Evolutionary conservation across 2,113 vertebrate genomes (phyloP).

Genomic region (Sakesphorus luctuosus): DNA sequence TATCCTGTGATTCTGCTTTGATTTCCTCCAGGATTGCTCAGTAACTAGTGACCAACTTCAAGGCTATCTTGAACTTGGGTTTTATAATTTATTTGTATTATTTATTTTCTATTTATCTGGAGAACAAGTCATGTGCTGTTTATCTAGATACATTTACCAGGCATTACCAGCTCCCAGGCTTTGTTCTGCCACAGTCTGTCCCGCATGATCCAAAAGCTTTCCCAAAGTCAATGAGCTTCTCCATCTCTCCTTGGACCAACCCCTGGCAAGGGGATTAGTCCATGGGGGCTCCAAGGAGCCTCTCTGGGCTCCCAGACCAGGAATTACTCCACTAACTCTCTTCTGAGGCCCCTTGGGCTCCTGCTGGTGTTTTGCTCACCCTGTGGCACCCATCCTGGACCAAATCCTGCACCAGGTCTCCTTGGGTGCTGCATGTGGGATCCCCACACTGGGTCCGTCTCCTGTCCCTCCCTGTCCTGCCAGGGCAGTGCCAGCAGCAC

Average conservation of each 20-base stretch:
- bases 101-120: neutral
- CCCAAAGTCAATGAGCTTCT: neutral
- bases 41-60: neutral
- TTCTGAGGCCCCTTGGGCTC: neutral
- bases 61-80: neutral
- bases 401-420: fast-evolving
- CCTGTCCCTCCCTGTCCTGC: neutral
- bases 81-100: neutral
- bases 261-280: too few relatives aligned
- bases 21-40: neutral
- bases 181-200: neutral
- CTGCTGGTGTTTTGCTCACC: neutral
- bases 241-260: neutral
- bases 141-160: neutral
- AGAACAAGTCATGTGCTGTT: neutral
- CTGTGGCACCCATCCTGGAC: fast-evolving
- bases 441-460: neutral
- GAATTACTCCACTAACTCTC: neutral
- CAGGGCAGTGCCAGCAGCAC: fast-evolving
- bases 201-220: neutral
- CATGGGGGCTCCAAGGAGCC: too few relatives aligned
- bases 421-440: neutral
- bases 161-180: neutral
- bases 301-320: neutral
- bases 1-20: neutral